Evolutionary conservation across 30 jellyfish, hydroid and myxozoan genomes (phyloP).

Genomic region (Cassiopea xamachana): DNA sequence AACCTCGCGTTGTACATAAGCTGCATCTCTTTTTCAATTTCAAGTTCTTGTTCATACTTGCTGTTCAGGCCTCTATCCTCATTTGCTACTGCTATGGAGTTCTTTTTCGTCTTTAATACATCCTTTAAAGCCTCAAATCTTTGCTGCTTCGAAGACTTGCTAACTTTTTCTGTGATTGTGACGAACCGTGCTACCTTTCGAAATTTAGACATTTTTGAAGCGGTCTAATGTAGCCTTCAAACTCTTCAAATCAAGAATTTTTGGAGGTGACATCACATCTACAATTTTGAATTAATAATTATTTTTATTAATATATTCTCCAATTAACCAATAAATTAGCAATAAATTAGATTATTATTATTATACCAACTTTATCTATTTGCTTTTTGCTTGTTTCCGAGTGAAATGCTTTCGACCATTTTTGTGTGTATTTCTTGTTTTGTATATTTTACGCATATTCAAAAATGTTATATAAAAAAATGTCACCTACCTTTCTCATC

Average conservation of each 20-base stretch:
- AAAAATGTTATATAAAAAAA: too few relatives aligned
- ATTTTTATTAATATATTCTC: background rate
- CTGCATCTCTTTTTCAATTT: slow-evolving; percentile 39
- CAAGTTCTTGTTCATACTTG: slow-evolving; percentile 61
- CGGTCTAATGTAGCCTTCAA: background rate
- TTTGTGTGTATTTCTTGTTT: too few relatives aligned
- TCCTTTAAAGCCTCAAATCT: slow-evolving; percentile 35
- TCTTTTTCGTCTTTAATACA: slow-evolving; percentile 19
- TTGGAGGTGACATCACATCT: too few relatives aligned
- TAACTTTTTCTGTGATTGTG: background rate
- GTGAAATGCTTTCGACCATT: too few relatives aligned
- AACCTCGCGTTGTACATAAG: slow-evolving; percentile 59
- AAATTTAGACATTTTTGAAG: slow-evolving; percentile 44
- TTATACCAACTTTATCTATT: too few relatives aligned
- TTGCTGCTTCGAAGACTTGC: background rate
- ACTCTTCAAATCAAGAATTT: background rate
- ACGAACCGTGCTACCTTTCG: slow-evolving; percentile 26
- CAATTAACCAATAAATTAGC: too few relatives aligned
- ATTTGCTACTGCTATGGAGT: background rate
- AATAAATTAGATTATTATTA: too few relatives aligned
- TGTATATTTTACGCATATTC: too few relatives aligned
- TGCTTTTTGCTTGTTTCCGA: too few relatives aligned
- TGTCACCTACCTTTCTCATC: background rate
- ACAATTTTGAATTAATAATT: too few relatives aligned
- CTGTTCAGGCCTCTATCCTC: slow-evolving; percentile 40